phyloP scores from a whole-genome alignment of 2,888 invertebrate genomes.

The Dorcus parallelipipedus region DNA sequence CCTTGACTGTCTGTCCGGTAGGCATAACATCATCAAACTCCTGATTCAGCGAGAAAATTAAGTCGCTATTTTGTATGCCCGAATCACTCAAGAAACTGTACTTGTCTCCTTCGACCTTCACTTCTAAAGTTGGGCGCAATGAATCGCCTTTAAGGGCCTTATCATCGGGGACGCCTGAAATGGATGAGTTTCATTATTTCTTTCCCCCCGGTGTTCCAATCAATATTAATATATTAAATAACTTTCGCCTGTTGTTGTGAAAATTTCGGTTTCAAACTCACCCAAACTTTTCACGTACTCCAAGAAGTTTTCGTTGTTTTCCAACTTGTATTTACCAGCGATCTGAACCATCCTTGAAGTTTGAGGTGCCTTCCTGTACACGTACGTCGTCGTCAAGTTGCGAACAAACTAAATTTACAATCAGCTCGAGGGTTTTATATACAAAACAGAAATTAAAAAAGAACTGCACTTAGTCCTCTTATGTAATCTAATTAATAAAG shows the following conservation, averaged over 20 bases:
- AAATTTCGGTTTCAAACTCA: conserved; percentile 15
- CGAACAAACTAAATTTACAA: too few relatives aligned
- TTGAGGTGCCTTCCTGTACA: not conserved
- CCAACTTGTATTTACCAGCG: conserved; percentile 28
- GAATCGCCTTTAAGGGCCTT: conserved; percentile 20
- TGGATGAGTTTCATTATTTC: too few relatives aligned
- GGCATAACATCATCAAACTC: conserved; percentile 22
- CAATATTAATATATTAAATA: too few relatives aligned
- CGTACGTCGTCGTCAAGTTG: too few relatives aligned
- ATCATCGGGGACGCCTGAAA: conserved; percentile 27
- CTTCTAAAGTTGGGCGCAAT: conserved; percentile 18
- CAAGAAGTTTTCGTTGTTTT: conserved; percentile 30
- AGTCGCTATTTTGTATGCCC: conserved; percentile 11
- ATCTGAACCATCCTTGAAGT: conserved; percentile 27
- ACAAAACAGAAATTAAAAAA: too few relatives aligned
- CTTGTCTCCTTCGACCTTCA: conserved; percentile 28
- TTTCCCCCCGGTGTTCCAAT: too few relatives aligned
- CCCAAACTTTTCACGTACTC: conserved; percentile 27
- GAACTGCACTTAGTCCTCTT: too few relatives aligned
- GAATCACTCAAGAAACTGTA: conserved; percentile 17
- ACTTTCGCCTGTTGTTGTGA: too few relatives aligned
- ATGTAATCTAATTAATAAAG: too few relatives aligned
- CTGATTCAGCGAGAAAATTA: conserved; percentile 22
- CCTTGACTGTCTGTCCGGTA: conserved; percentile 21
- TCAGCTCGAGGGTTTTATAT: too few relatives aligned